These are phyloP conservation scores for Colaptes auratus DNA, from an alignment of 2,113 vertebrate species.

Conservation along the genomic window DNA sequence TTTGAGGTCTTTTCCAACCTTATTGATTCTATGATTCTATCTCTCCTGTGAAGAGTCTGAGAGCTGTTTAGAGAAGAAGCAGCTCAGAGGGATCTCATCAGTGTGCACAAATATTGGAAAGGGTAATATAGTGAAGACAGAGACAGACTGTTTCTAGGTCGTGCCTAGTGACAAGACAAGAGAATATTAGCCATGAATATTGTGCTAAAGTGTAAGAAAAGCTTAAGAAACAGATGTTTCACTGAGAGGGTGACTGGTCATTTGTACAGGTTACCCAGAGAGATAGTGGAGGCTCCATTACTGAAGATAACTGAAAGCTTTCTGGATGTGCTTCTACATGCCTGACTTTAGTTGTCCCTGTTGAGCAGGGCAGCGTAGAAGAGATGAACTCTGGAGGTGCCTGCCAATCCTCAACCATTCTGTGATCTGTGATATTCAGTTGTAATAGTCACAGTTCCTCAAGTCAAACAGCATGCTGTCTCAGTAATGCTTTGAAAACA, in stretches of 20 bases:
- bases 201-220: neutral
- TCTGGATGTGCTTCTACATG: neutral
- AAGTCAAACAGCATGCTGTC: neutral
- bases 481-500: neutral
- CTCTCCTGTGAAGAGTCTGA: neutral
- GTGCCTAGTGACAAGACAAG: neutral
- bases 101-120: neutral
- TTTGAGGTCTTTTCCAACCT: too few relatives aligned
- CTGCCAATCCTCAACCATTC: neutral
- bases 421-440: neutral
- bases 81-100: neutral
- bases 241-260: neutral
- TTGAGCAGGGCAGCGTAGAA: fast-evolving
- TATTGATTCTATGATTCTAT: too few relatives aligned
- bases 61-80: neutral
- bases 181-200: neutral
- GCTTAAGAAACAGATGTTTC: neutral
- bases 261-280: too few relatives aligned
- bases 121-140: neutral
- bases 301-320: too few relatives aligned
- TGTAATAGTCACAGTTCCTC: neutral
- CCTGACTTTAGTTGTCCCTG: neutral
- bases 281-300: too few relatives aligned
- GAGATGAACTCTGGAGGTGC: neutral
- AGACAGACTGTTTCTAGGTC: neutral